phyloP scores from a whole-genome alignment of 92 coral and sea anemone genomes.

The Bergia puertoricense region DNA sequence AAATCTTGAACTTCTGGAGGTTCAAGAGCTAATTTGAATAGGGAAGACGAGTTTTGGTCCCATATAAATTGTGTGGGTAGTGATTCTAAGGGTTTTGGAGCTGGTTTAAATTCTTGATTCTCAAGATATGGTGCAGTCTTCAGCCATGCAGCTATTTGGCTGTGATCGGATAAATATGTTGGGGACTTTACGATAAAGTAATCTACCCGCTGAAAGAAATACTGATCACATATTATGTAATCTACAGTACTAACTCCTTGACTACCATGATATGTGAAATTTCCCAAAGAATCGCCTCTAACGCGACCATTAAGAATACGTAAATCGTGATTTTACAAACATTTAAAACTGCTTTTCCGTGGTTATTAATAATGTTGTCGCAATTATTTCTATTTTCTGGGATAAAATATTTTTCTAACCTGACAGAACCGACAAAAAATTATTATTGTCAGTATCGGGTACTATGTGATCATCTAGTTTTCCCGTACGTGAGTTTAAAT shows the following conservation, averaged over 20 bases:
- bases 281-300: background rate
- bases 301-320: background rate
- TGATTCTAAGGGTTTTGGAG: background rate
- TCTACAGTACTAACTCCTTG: background rate
- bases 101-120: background rate
- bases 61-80: conserved; percentile 17
- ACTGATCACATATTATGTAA: background rate
- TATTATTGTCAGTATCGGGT: background rate
- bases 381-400: background rate
- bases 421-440: too few relatives aligned
- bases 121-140: background rate
- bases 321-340: background rate
- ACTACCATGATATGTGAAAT: background rate
- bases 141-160: conserved; percentile 14
- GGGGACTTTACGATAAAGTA: conserved; percentile 16
- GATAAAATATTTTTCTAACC: background rate
- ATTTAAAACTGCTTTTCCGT: background rate
- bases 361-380: background rate
- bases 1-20: conserved; percentile 1
- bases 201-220: background rate
- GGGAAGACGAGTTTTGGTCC: background rate
- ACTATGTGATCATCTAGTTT: background rate
- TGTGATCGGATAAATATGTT: conserved; percentile 24
- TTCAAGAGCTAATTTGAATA: conserved; percentile 10
- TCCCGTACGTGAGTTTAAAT: background rate